Evolutionary conservation across 2,113 vertebrate genomes (phyloP).

Genomic region (rat (Rattus norvegicus)): DNA sequence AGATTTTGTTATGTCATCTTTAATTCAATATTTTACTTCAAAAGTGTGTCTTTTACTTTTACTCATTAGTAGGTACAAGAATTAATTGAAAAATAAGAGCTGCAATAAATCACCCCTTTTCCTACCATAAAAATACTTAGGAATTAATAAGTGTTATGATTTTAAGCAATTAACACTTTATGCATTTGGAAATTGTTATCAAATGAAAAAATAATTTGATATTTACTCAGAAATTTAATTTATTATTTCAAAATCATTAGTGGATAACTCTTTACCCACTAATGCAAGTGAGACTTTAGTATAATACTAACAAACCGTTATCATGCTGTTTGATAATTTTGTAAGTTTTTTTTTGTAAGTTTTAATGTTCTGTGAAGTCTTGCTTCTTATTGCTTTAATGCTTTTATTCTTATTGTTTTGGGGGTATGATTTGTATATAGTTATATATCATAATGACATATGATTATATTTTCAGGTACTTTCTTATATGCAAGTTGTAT

Average conservation of each 20-base stretch:
- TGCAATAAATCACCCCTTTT: not conserved
- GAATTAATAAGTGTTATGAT: not conserved
- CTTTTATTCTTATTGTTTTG: not conserved
- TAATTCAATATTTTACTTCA: not conserved
- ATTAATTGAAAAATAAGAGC: not conserved
- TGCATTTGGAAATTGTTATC: not conserved
- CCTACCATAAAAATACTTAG: not conserved
- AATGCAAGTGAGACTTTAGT: not conserved
- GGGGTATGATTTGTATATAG: not conserved
- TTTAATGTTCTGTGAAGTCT: not conserved
- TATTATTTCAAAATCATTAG: not conserved
- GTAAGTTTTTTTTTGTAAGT: not conserved
- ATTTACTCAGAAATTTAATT: not conserved
- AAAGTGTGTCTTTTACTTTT: not conserved
- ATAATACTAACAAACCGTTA: not conserved
- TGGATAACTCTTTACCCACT: not conserved
- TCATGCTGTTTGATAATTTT: not conserved
- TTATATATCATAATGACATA: not conserved
- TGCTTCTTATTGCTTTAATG: not conserved
- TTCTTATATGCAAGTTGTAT: not conserved
- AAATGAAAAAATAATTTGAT: not conserved
- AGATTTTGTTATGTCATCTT: not conserved
- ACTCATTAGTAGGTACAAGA: not conserved
- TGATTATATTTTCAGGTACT: not conserved
- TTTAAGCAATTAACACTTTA: not conserved